Conservation (phyloP, 2,113 vertebrate species). For the Acrocephalus kingi region DNA sequence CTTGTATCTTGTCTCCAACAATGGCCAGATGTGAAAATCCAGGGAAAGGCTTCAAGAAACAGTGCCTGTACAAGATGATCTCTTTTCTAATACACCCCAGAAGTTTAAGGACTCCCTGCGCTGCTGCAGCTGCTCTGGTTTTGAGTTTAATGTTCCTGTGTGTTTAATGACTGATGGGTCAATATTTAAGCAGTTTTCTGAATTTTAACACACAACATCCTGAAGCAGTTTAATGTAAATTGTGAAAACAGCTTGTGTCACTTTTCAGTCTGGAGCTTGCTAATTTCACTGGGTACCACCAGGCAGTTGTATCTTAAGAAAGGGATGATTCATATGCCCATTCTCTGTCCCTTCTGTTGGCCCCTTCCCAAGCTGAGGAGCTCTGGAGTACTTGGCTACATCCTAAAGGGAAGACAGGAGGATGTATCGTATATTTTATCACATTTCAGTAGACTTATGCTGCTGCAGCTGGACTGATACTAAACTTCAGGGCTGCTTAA, state of each 20-base stretch:
- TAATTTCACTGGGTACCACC: neutral
- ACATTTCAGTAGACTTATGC: neutral
- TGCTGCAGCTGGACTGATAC: neutral
- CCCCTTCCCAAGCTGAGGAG: neutral
- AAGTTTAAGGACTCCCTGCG: neutral
- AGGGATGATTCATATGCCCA: neutral
- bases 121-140: neutral
- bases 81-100: neutral
- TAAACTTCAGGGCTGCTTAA: neutral
- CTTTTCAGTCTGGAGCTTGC: neutral
- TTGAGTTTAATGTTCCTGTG: neutral
- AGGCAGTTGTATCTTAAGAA: too few species aligned
- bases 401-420: neutral
- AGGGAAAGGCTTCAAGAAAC: neutral
- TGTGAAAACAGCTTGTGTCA: neutral
- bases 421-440: neutral
- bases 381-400: neutral
- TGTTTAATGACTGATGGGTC: neutral
- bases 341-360: neutral
- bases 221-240: neutral
- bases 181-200: neutral
- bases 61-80: too few species aligned
- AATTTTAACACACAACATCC: neutral
- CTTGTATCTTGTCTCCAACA: neutral
- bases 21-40: neutral